Conservation (phyloP, 1,140 invertebrate genomes). For the Anastrepha obliqua region DNA sequence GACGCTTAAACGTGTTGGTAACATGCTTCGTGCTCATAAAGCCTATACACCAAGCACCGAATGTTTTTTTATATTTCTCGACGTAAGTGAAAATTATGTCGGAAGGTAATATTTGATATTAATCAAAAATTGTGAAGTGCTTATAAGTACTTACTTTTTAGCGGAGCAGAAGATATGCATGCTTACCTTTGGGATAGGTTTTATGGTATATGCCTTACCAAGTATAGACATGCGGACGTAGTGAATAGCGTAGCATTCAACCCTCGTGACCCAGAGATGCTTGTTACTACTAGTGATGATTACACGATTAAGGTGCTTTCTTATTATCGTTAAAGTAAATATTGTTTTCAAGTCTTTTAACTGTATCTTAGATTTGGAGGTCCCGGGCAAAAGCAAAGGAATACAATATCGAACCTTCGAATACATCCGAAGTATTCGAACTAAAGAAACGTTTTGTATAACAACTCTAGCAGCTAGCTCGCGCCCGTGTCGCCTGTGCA, state of each 20-base stretch:
- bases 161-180: conserved; percentile 91
- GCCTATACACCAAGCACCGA: conserved; percentile 92
- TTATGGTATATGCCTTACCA: conserved; percentile 86
- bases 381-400: conserved; percentile 64
- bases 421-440: conserved; percentile 67
- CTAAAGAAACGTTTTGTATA: conserved; percentile 59
- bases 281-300: conserved; percentile 92
- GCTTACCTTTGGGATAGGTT: conserved; percentile 91
- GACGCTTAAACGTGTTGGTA: conserved; percentile 86
- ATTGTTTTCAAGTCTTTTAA: neutral
- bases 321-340: neutral
- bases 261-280: conserved; percentile 86
- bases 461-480: neutral
- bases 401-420: conserved; percentile 62
- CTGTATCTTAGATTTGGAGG: conserved; percentile 66
- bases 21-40: conserved; percentile 88
- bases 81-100: conserved; percentile 90
- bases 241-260: conserved; percentile 93
- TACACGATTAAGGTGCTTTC: conserved; percentile 79
- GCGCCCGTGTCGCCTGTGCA: too few species aligned
- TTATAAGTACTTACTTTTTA: conserved; percentile 68
- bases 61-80: conserved; percentile 92
- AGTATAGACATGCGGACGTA: conserved; percentile 87
- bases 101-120: conserved; percentile 80
- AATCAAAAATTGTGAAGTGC: conserved; percentile 2